Base-by-base conservation (phyloP, 2,888 invertebrate species). In the Pocota personata region DNA sequence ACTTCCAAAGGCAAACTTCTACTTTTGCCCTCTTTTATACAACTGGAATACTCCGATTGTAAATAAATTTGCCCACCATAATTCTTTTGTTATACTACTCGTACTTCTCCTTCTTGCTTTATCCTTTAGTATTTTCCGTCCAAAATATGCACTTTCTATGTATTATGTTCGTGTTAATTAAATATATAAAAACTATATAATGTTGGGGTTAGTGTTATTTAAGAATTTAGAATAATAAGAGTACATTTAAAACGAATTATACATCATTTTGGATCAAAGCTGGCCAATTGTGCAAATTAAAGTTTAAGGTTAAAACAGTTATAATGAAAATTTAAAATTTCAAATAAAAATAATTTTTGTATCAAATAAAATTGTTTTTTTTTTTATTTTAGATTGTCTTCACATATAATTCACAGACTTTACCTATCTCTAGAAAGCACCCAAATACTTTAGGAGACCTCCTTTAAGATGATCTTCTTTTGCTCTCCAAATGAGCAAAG, bases 281-380 rank as follows among this genome's bases (percentile, higher is more conserved):
- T 58, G 50, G 76, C 66, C 76, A 67, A 58, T 58, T 76, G 76
- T 76, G 76, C 67, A 76, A 76, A 76, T 58, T 66, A 57, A 40
- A 24, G 2, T 43, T 57, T 48, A 57, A 67, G 52, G 1, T 40
- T 40, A 19, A 55, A 10, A 62, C 21, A 60, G 10, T 43, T 43
- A 43, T 12, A 57, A 3, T 10, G 5, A 16, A 30, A 43, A 60
- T 0, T 37, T 35, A 2, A 21, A 52, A 52, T 7, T 30, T 12
- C 5, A n/a, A 58, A 37, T 37, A 67, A 37, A 40, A 40, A 5
- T 50, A 1, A 58, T 37, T 55, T 67, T 67, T 67, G 16, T 55
- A 67, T 55, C 16, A 37, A 40, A 8, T 24, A 21, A 5, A 14
- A 24, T 5, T 35, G 14, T 55, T 46, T 7, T 19, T 2, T n/a